A percentile compares a stretch with the other conserved stretches of the same genome.
These are phyloP conservation scores for Amblyornis subalaris DNA, from an alignment of 2,113 vertebrate species.

Conservation along the genomic window DNA sequence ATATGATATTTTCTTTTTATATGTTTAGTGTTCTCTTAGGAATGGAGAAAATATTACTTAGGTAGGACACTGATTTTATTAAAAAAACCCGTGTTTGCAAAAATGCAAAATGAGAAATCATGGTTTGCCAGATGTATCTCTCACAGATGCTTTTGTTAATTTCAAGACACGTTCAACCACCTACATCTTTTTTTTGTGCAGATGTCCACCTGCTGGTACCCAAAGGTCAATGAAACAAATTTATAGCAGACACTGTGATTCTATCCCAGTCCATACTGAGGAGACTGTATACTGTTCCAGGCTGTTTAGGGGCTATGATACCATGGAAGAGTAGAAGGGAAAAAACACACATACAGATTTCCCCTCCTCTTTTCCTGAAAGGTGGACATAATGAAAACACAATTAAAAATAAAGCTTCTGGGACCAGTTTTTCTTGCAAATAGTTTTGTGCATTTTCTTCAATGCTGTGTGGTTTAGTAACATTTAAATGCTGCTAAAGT, in stretches of 20 bases:
- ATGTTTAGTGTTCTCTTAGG: background rate
- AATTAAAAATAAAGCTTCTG: background rate
- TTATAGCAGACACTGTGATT: background rate
- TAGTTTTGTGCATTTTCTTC: background rate
- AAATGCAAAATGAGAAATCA: background rate
- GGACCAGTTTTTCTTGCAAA: background rate
- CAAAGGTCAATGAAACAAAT: background rate
- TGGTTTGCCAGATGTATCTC: background rate
- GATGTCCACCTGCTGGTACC: background rate
- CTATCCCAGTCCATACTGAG: background rate
- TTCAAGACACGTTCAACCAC: background rate
- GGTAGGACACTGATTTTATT: background rate
- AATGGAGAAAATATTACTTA: background rate
- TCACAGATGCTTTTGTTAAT: background rate
- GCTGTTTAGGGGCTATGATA: background rate
- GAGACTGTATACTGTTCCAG: background rate
- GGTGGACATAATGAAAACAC: background rate
- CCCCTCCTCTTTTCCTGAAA: background rate
- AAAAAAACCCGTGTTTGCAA: background rate
- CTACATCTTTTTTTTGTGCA: accelerated
- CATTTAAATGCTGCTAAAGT: background rate
- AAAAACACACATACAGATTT: background rate
- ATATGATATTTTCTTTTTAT: background rate
- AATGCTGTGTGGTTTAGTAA: background rate
- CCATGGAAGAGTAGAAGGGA: background rate